Evolutionary conservation across 2,113 vertebrate species (phyloP).

Genomic region (Cyprinodon brontotheroides): DNA sequence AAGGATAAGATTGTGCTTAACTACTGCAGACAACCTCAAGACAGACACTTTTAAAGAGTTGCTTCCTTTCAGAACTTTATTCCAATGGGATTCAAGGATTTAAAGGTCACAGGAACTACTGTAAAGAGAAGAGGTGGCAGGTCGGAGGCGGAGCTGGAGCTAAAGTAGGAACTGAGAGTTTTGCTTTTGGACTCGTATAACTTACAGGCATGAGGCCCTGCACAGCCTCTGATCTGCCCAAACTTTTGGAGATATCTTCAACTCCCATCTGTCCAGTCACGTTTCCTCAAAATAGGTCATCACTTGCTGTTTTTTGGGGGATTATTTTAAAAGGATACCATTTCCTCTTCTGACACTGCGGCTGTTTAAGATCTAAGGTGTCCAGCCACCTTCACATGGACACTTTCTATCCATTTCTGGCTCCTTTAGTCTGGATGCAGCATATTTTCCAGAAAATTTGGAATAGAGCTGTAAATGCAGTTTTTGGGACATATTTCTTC

Average conservation of each 20-base stretch:
- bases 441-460: conserved; percentile 18
- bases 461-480: conserved; percentile 21
- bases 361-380: conserved; percentile 4
- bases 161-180: conserved; percentile 50
- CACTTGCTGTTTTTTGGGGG: background rate
- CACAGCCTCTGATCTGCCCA: conserved; percentile 15
- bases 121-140: conserved; percentile 14
- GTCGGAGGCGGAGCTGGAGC: conserved; percentile 30
- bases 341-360: conserved; percentile 26
- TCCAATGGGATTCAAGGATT: conserved; percentile 33
- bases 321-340: conserved; percentile 27
- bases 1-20: conserved; percentile 65
- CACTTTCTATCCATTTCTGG: conserved; percentile 21
- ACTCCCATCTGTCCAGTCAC: conserved; percentile 13
- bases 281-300: conserved; percentile 7
- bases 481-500: conserved; percentile 23
- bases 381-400: conserved; percentile 11
- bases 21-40: conserved; percentile 53
- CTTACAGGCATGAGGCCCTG: conserved; percentile 41
- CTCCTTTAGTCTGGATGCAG: conserved; percentile 26
- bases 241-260: conserved; percentile 33
- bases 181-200: conserved; percentile 35
- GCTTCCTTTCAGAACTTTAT: conserved; percentile 26
- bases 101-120: conserved; percentile 35
- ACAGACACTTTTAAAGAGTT: conserved; percentile 33